phyloP scores from a whole-genome alignment of 2,888 invertebrate species.

The Caenorhabditis panamensis region DNA sequence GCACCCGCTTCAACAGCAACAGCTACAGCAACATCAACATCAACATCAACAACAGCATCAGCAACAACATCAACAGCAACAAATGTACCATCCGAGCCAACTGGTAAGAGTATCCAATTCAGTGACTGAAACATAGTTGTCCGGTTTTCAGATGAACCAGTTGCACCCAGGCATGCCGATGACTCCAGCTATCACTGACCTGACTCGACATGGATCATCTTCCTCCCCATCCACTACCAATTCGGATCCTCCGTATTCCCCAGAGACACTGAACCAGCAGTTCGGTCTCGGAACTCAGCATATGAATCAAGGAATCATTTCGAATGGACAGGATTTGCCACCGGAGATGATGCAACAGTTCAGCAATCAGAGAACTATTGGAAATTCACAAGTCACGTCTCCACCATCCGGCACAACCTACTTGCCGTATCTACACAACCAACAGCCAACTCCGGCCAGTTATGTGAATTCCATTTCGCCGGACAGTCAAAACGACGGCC shows the following conservation, averaged over 20 bases:
- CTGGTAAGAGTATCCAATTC: not conserved
- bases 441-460: slow-evolving; percentile 59
- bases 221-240: slow-evolving; percentile 76
- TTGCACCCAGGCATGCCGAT: slow-evolving; percentile 72
- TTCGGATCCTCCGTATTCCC: slow-evolving; percentile 78
- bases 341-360: slow-evolving; percentile 40
- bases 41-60: not conserved
- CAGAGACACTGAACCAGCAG: slow-evolving; percentile 70
- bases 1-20: not conserved
- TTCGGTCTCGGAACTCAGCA: slow-evolving; percentile 58
- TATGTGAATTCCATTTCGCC: slow-evolving; percentile 52
- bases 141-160: slow-evolving; percentile 15
- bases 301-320: slow-evolving; percentile 65
- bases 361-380: slow-evolving; percentile 13
- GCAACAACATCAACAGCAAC: not conserved
- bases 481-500: slow-evolving; percentile 43
- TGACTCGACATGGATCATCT: slow-evolving; percentile 73
- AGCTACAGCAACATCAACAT: slow-evolving; percentile 1
- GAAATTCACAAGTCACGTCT: slow-evolving; percentile 17
- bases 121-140: not conserved
- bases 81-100: slow-evolving; percentile 17
- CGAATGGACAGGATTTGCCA: slow-evolving; percentile 61
- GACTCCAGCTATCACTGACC: slow-evolving; percentile 80
- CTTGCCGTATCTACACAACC: slow-evolving; percentile 38
- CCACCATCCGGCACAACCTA: slow-evolving; percentile 33